Base-by-base conservation (phyloP, 2,113 vertebrate genomes). In the Chloroceryle aenea region DNA sequence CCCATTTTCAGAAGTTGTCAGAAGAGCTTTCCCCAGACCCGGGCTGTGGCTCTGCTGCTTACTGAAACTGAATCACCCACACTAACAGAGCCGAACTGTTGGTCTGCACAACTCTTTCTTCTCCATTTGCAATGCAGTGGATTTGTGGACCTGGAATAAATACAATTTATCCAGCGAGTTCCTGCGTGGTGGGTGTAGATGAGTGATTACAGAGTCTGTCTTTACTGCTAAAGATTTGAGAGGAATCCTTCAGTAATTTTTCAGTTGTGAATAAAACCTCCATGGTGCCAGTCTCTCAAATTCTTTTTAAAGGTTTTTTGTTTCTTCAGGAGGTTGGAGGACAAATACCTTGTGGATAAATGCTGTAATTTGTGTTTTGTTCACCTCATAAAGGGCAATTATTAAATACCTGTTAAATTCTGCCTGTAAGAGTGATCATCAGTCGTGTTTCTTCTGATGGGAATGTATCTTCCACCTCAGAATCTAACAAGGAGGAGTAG, bases 401-500 rank as follows among this genome's bases (percentile, higher is more conserved):
- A 81, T 12, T 59, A 72, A 69, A 53, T 45, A 25, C 6, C 7
- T 59, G 2, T 40, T 67, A 9, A 63, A 47, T 53, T 75, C 32
- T 72, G 14, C 63, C 50, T 61, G 3, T 52, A 72, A 20, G 32
- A 67, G 64, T 8, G 6, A 55, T 67, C 42, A 52, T 90, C 73
- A 52, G 55, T 90, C 55, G 4, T 82, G 72, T 80, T 87, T 95
- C 73, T 97, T 95, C 89, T 93, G 73, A 40, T 92, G 40, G 23
- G 48, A 42, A 45, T 3, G 7, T 85, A 58, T 74, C n/a, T n/a
- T n/a, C n/a, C n/a, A n/a, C n/a, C n/a, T n/a, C n/a, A n/a, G n/a
- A n/a, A n/a, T n/a, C n/a, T n/a, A n/a, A n/a, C n/a, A n/a, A n/a
- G n/a, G n/a, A n/a, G n/a, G n/a, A 97, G 43, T 32, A 29, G 75